Base-by-base conservation (phyloP, 2,797 vertebrate genomes). In the Furcifer pardalis region DNA sequence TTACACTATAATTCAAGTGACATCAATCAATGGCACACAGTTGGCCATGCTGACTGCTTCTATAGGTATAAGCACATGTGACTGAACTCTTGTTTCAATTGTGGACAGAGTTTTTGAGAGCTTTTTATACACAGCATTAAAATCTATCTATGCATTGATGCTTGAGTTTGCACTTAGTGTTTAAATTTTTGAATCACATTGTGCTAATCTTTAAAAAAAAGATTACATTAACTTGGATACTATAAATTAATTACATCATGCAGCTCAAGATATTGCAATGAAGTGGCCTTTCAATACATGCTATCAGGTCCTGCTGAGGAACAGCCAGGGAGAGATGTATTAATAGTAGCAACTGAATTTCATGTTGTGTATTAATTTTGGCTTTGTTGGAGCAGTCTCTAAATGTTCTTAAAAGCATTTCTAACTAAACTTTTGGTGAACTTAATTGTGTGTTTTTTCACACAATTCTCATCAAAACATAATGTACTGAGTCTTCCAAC, bases 191-290 rank as follows among this genome's bases (percentile, higher is more conserved):
- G 90, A 92, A 93, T 46, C 1, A 76, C 13, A 83, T 63, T 66
- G 65, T 59, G 8, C 0, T 88, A 89, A 84, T 88, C 1, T 86
- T 84, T 90, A 4, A 91, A 88, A 90, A n/a, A 84, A 81, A 65
- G 12, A 74, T 40, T 88, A 89, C 49, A 85, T 87, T 92, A 90
- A 37, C 17, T 92, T 87, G n/a, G 6, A 89, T 88, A 72, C 6
- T 82, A 1, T 83, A 91, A 91, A 93, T 89, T 88, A 93, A 91
- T 92, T 86, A 66, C 77, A 68, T 90, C 77, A 88, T 84, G 76
- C 2, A 84, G 66, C 35, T 92, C 77, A 88, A 93, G 89, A 62
- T 87, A 89, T 71, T 88, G 75, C 4, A 82, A n/a, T 66, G 32
- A 87, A 91, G 87, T 84, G 59, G 65, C 89, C 60, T 89, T 89